Evolutionary conservation across 2,797 vertebrate species (phyloP).

Genomic region (Strix occidentalis): DNA sequence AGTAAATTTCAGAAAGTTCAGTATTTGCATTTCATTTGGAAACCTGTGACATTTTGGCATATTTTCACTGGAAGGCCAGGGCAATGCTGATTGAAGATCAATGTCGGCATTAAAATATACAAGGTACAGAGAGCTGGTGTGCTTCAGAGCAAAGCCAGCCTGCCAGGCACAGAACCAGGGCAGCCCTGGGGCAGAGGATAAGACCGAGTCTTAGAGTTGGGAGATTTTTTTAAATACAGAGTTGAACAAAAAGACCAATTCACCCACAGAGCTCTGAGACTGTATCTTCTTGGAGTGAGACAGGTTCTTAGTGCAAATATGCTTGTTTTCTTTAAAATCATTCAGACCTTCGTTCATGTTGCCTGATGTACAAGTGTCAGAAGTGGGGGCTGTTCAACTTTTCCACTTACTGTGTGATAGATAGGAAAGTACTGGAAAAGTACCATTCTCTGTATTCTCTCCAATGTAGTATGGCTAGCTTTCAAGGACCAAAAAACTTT

Average conservation of each 20-base stretch:
- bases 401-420: not conserved
- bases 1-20: slow-evolving; percentile 68
- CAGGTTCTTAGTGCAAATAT: not conserved
- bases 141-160: not conserved
- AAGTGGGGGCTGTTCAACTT: not conserved
- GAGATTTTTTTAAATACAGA: not conserved
- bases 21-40: slow-evolving; percentile 67
- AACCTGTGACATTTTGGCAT: slow-evolving; percentile 60
- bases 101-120: slow-evolving; percentile 17
- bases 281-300: not conserved
- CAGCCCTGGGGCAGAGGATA: not conserved
- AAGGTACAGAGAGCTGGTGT: not conserved
- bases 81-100: slow-evolving; percentile 57
- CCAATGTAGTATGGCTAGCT: not conserved
- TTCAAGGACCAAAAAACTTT: not conserved
- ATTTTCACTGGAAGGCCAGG: slow-evolving; percentile 53
- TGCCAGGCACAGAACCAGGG: not conserved
- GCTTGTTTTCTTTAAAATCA: not conserved
- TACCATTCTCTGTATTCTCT: not conserved
- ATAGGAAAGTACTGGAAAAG: not conserved
- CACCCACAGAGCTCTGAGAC: not conserved
- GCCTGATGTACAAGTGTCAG: not conserved
- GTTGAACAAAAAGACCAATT: not conserved
- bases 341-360: not conserved
- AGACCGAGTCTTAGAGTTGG: not conserved